Conservation (phyloP, 2,888 invertebrate genomes). For the Drosophila buzzatii region DNA sequence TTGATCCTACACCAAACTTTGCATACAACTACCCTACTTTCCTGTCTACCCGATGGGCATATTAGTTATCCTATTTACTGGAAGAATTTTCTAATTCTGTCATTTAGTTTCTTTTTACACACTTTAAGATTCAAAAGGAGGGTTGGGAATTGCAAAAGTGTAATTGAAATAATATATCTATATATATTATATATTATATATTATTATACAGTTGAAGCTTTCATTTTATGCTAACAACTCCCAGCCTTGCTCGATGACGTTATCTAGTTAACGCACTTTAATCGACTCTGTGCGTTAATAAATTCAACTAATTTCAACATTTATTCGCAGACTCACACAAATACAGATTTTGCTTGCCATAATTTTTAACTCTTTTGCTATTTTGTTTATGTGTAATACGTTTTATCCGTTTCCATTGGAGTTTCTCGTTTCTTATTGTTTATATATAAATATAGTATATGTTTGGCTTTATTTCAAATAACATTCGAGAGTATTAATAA, state of each 20-base stretch:
- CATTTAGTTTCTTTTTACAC: slow-evolving; percentile 13
- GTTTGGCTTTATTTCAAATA: not conserved
- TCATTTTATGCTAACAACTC: slow-evolving; percentile 31
- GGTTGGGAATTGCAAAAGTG: slow-evolving; percentile 28
- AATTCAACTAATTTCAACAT: slow-evolving; percentile 13
- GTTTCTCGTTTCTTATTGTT: slow-evolving; percentile 21
- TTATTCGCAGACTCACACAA: slow-evolving; percentile 21
- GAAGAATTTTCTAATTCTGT: slow-evolving; percentile 18
- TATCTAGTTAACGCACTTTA: slow-evolving; percentile 24
- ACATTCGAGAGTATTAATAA: slow-evolving; percentile 12
- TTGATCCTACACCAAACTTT: slow-evolving; percentile 28
- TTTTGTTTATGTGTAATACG: slow-evolving; percentile 25
- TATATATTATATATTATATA: too few species aligned
- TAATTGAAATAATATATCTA: not conserved
- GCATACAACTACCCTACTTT: slow-evolving; percentile 7
- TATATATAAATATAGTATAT: not conserved
- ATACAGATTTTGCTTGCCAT: slow-evolving; percentile 44
- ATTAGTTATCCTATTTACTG: slow-evolving; percentile 1
- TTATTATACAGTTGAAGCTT: not conserved
- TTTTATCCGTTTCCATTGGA: slow-evolving; percentile 30
- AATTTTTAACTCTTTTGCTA: slow-evolving; percentile 42
- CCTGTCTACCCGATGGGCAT: slow-evolving; percentile 16
- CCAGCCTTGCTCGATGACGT: slow-evolving; percentile 27
- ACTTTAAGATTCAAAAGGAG: slow-evolving; percentile 5
- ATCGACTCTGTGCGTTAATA: slow-evolving; percentile 22